Conservation (phyloP, 2,888 invertebrate species). For the Troglohyphantes excavatus region DNA sequence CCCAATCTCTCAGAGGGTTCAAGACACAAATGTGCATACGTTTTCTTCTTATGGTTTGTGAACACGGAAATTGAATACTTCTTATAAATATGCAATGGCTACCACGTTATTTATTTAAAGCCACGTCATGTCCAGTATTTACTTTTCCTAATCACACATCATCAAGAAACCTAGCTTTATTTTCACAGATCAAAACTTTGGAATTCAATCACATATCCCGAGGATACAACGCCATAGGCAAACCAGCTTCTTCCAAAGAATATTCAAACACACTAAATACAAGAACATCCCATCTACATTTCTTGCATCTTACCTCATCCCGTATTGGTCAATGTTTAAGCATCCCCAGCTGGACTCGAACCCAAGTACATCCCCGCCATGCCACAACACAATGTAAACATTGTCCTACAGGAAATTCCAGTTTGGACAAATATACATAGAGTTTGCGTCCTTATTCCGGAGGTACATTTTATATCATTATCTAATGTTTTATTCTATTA, state of each 20-base stretch:
- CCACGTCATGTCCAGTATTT: no score
- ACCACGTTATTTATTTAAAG: no score
- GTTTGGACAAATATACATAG: slow-evolving; percentile 44
- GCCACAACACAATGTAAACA: slow-evolving; percentile 32
- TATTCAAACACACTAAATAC: slow-evolving; percentile 38
- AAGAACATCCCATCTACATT: slow-evolving; percentile 33
- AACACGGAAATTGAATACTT: no score
- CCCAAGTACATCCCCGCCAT: background rate
- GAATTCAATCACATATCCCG: background rate
- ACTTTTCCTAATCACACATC: background rate
- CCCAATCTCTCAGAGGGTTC: no score
- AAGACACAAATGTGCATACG: no score
- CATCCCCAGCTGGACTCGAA: slow-evolving; percentile 4
- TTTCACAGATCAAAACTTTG: slow-evolving; percentile 3
- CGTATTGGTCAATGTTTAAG: slow-evolving; percentile 59
- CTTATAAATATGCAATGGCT: no score
- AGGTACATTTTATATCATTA: slow-evolving; percentile 66
- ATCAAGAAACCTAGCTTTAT: background rate
- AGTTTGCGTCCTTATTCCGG: slow-evolving; percentile 41
- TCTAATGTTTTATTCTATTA: slow-evolving; percentile 76
- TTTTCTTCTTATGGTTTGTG: no score
- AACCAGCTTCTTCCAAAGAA: background rate
- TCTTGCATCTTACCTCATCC: slow-evolving; percentile 1
- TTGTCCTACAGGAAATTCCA: slow-evolving; percentile 4
- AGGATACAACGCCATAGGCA: background rate